Percentiles rank a stretch among this genome's conserved stretches.
These are phyloP conservation scores for Muscicapa comitata DNA, from an alignment of 2,797 vertebrate species.

Conservation along the genomic window DNA sequence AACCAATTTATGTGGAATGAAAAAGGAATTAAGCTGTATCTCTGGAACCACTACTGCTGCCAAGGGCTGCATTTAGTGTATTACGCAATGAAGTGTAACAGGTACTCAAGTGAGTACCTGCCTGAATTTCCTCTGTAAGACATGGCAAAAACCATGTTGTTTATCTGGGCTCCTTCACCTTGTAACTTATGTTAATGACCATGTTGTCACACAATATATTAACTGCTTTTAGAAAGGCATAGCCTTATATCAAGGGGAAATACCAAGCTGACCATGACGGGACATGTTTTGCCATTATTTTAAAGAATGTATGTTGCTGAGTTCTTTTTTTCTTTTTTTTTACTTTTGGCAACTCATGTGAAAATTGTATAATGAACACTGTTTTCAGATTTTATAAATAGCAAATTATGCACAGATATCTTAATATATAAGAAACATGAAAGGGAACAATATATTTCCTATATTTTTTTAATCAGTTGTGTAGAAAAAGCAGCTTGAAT, in stretches of 20 bases:
- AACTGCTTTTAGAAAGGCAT: neutral
- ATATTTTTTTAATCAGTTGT: neutral
- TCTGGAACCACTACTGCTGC: neutral
- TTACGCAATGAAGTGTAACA: neutral
- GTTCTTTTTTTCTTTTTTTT: neutral
- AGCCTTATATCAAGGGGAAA: neutral
- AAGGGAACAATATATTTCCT: neutral
- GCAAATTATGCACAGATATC: neutral
- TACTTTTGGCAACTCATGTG: neutral
- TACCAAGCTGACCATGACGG: neutral
- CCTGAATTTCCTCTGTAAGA: neutral
- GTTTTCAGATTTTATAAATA: neutral
- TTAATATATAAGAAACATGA: neutral
- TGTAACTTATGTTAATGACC: neutral
- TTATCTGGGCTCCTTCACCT: neutral
- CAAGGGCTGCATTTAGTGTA: neutral
- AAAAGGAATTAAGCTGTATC: neutral
- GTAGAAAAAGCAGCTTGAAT: constrained; percentile 24
- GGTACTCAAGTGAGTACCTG: neutral
- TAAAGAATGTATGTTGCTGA: neutral
- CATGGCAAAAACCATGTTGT: neutral
- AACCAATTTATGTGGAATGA: neutral
- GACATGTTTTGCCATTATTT: neutral
- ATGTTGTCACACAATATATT: neutral
- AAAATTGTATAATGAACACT: neutral